Evolutionary conservation across 2,888 invertebrate species (phyloP), one percentile per base, ranked within the genome.

Genomic region (Ichneumoninae sp.): DNA sequence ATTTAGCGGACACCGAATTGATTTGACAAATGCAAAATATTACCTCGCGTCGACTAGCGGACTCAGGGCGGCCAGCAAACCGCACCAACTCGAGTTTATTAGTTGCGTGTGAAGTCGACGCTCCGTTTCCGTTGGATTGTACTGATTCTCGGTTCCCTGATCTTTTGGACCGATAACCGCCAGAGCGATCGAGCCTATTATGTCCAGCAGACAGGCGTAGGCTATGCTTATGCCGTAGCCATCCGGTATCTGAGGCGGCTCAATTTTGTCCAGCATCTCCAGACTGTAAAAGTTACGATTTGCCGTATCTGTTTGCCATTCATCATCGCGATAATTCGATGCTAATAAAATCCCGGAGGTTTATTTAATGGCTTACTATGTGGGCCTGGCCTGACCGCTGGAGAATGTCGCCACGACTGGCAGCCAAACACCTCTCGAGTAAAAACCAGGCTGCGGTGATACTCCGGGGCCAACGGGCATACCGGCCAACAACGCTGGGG

Each of bases 151-250:
- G 10, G 83, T 88, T 30, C 89, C 89, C 44, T 88, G 88, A 81
- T 93, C 94, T 83, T 94, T 94, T 0, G 95, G 94, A 63, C 96
- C 95, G 90, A 96, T 95, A 85, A 97, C 96, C 33, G 96, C 96
- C 89, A 96, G 95, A 52, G 97, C 96, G 88, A 97, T 96, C 8
- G 98, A 98, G 7, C 98, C 95, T 74, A 99, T 98, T 87, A 98
- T 97, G 93, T 99, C 99, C 92, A 99, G 95, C 63, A 99, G 95
- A 92, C 98, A 98, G 4, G 98, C 97, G 94, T 98, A 99, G 0
- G 99, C 98, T 57, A 99, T 96, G 0, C 99, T 99, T 83, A 99
- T 97, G 4, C 99, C 98, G 94, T 99, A 99, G 0, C 99, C 99
- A 87, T 99, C 99, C n/a, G 98, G 98, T 88, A 99, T 97, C 13